Evolutionary conservation across 23 tunicate species (phyloP).

Genomic region (Halocynthia aurantium): DNA sequence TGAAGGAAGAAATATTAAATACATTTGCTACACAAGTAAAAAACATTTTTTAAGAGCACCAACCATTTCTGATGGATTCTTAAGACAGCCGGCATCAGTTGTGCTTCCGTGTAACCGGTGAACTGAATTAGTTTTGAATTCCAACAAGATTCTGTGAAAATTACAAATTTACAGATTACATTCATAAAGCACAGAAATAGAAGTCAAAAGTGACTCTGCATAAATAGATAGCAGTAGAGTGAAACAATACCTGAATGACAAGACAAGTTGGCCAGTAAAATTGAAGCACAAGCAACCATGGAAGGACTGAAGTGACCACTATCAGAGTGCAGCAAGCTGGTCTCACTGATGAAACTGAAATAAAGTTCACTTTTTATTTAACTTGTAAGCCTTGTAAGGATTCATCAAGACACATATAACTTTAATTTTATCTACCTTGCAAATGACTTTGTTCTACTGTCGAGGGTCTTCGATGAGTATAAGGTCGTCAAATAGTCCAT

Average conservation of each 20-base stretch:
- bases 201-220: no score
- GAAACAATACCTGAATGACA: neutral
- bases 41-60: neutral
- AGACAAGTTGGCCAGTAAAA: conserved; percentile 4
- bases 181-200: no score
- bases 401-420: no score
- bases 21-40: no score
- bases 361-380: neutral
- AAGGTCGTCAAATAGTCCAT: no score
- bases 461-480: no score
- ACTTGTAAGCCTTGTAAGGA: no score
- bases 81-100: neutral
- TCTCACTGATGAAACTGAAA: conserved; percentile 8
- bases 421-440: no score
- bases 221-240: no score
- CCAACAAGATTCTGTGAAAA: neutral
- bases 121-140: neutral
- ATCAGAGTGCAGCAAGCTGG: conserved; percentile 8
- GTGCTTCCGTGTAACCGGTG: neutral
- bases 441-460: no score
- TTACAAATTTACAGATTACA: no score
- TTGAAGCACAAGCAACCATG: neutral
- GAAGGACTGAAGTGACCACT: neutral
- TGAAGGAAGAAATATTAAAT: no score
- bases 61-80: conserved; percentile 11